Conservation (phyloP, 1,140 invertebrate genomes). For the Aphelinus certus region DNA sequence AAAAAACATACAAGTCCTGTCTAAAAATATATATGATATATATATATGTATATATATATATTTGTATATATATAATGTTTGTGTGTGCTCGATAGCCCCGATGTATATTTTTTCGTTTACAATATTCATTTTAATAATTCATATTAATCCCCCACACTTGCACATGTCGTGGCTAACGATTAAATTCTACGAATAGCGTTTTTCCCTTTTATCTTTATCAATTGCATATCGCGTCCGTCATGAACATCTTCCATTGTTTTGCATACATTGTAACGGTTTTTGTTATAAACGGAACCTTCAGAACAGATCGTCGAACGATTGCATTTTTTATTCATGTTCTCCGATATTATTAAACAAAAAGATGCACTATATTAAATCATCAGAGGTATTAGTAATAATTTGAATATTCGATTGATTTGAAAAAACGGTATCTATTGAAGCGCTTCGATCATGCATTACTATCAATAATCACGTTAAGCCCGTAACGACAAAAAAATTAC, state of each 20-base stretch:
- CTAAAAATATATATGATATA: conserved; percentile 52
- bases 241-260: conserved; percentile 24
- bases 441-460: no score
- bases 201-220: conserved; percentile 24
- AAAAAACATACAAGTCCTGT: conserved; percentile 53
- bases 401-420: no score
- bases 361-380: no score
- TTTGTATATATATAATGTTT: conserved; percentile 38
- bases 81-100: conserved; percentile 41
- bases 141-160: conserved; percentile 25
- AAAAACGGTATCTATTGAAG: no score
- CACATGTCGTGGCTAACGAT: conserved; percentile 30
- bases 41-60: conserved; percentile 45
- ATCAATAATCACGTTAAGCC: no score
- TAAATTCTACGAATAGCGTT: conserved; percentile 32
- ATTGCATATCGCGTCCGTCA: conserved; percentile 20
- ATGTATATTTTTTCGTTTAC: conserved; percentile 45
- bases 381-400: no score
- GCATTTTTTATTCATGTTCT: no score
- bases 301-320: no score
- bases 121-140: conserved; percentile 44
- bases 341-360: no score
- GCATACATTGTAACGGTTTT: no score
- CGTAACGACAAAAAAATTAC: no score
- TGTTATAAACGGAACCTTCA: no score